A percentile compares a stretch with the other conserved stretches of the same genome.
Evolutionary conservation across 1,140 invertebrate species (phyloP).

Genomic region (Lepidostoma basale): DNA sequence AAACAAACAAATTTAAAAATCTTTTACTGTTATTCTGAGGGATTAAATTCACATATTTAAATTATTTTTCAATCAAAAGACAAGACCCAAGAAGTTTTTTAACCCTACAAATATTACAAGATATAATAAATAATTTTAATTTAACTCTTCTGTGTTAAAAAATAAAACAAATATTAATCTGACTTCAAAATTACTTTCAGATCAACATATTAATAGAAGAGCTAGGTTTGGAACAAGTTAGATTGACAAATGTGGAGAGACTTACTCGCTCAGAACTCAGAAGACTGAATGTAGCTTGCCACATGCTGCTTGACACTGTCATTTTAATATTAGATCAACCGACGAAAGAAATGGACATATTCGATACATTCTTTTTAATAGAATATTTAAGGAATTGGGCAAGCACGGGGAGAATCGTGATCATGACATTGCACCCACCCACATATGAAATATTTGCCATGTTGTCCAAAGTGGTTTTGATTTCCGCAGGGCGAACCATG

Average conservation of each 20-base stretch:
- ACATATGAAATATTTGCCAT: constrained; percentile 96
- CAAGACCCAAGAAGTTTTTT: too few relatives aligned
- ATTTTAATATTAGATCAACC: constrained; percentile 87
- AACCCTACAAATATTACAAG: too few relatives aligned
- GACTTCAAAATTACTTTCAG: constrained; percentile 55
- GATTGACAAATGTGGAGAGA: constrained; percentile 75
- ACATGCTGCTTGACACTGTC: constrained; percentile 82
- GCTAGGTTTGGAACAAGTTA: constrained; percentile 84
- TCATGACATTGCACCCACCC: constrained; percentile 91
- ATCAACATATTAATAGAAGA: constrained; percentile 88
- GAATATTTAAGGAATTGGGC: constrained; percentile 95
- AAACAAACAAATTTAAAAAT: too few relatives aligned
- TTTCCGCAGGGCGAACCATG: constrained; percentile 88
- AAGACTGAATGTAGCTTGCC: constrained; percentile 85
- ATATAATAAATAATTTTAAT: too few relatives aligned
- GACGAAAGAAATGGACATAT: constrained; percentile 92
- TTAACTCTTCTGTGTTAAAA: too few relatives aligned
- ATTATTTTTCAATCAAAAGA: too few relatives aligned
- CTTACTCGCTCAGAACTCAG: constrained; percentile 86
- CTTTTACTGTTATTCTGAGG: too few relatives aligned
- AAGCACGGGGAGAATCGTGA: constrained; percentile 79
- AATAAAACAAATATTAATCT: background rate
- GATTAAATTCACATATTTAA: too few relatives aligned
- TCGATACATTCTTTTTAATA: constrained; percentile 93
- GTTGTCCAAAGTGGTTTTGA: constrained; percentile 82